A percentile compares a stretch with the other conserved stretches of the same genome.
Conservation (phyloP, 2,113 vertebrate species). For the Rhegmatorhina hoffmannsi region DNA sequence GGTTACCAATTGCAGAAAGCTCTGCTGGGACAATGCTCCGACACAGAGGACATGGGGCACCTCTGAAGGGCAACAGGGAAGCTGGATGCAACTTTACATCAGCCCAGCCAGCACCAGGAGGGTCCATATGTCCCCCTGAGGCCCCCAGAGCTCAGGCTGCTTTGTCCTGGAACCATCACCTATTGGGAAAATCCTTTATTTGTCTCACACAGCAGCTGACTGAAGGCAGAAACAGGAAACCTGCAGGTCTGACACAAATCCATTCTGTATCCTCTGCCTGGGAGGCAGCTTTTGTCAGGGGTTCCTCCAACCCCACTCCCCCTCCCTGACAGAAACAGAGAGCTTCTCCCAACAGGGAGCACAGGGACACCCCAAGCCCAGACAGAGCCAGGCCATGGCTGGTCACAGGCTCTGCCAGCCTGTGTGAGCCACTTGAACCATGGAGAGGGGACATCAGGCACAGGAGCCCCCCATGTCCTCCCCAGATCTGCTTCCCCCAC, state of each 20-base stretch:
- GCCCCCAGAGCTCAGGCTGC: background rate
- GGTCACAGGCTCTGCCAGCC: background rate
- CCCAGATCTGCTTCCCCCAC: background rate
- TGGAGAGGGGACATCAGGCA: rapidly evolving
- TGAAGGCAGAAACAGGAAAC: background rate
- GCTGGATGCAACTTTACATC: background rate
- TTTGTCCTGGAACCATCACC: background rate
- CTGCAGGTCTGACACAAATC: background rate
- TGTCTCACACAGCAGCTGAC: background rate
- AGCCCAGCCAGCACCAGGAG: background rate
- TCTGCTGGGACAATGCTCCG: background rate
- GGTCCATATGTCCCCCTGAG: rapidly evolving
- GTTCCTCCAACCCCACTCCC: background rate
- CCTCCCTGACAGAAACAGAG: rapidly evolving
- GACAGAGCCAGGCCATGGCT: background rate
- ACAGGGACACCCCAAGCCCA: background rate
- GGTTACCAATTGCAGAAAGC: background rate
- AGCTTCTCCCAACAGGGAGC: background rate
- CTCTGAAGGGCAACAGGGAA: background rate
- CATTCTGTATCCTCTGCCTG: background rate
- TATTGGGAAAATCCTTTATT: background rate
- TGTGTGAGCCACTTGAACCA: rapidly evolving
- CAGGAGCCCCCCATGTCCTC: background rate
- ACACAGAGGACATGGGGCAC: background rate
- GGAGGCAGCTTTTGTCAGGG: background rate